phyloP scores from a whole-genome alignment of 2,797 vertebrate species.

The Betta splendens region DNA sequence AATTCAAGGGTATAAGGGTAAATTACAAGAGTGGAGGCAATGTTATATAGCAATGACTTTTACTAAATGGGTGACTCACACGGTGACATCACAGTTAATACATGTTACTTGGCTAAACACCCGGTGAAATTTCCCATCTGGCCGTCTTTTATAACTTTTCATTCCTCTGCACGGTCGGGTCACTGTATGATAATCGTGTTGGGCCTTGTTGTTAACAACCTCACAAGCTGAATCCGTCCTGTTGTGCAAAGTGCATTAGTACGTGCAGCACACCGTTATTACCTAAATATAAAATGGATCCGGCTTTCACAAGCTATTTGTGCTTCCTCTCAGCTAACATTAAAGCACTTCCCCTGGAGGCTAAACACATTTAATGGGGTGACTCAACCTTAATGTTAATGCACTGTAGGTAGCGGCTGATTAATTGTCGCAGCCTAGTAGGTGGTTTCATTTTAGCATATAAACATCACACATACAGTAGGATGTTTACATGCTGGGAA shows the following conservation, averaged over 20 bases:
- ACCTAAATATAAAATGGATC: slow-evolving; percentile 39
- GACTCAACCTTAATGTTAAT: slow-evolving; percentile 70
- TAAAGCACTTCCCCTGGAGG: slow-evolving; percentile 57
- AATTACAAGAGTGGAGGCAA: no score
- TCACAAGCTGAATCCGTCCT: slow-evolving; percentile 9
- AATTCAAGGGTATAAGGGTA: slow-evolving; percentile 6
- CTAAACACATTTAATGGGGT: slow-evolving; percentile 58
- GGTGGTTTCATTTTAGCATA: slow-evolving; percentile 53
- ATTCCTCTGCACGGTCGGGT: slow-evolving; percentile 8
- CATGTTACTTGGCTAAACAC: no score
- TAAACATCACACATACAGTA: slow-evolving; percentile 48
- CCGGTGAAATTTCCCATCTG: slow-evolving; percentile 1
- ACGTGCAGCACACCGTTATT: slow-evolving; percentile 6
- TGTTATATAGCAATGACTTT: no score
- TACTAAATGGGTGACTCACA: not conserved
- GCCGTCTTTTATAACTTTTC: not conserved
- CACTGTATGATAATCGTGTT: slow-evolving; percentile 4
- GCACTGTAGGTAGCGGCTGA: slow-evolving; percentile 54
- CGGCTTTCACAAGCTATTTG: slow-evolving; percentile 47
- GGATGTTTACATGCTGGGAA: slow-evolving; percentile 11
- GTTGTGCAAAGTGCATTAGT: slow-evolving; percentile 6
- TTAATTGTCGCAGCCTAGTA: slow-evolving; percentile 59
- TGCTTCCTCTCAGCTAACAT: slow-evolving; percentile 42
- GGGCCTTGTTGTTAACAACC: not conserved
- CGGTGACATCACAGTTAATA: not conserved